Conservation (phyloP, 2,113 vertebrate species). For the Alosa alosa region DNA sequence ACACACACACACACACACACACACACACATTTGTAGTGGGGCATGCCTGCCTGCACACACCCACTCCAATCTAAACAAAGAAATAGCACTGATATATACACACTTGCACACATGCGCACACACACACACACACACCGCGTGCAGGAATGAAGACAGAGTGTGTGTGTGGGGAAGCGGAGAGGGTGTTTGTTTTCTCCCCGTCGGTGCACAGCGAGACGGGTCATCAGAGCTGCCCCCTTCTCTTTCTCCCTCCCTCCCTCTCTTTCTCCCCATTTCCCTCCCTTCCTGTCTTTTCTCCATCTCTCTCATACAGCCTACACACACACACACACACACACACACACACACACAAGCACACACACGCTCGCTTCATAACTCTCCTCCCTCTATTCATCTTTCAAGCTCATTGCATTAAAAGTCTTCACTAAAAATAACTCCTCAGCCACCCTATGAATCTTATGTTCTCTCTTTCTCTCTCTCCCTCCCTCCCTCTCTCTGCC, state of each 20-base stretch:
- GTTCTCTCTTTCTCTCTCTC: background rate
- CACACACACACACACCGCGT: background rate
- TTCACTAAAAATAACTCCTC: background rate
- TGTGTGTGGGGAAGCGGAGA: conserved; percentile 22
- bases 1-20: conserved; percentile 36
- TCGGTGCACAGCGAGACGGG: conserved; percentile 18
- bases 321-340: too few relatives aligned
- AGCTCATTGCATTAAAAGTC: conserved; percentile 27
- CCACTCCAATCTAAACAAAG: conserved; percentile 11
- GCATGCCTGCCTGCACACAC: background rate
- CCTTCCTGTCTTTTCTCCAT: background rate
- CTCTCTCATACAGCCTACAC: background rate
- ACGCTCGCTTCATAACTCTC: background rate
- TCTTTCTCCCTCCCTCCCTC: background rate
- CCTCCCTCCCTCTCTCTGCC: background rate
- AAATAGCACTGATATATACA: background rate
- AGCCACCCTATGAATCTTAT: background rate
- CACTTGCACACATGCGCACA: background rate
- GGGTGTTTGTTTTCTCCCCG: conserved; percentile 45
- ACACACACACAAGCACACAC: background rate
- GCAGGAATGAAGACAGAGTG: conserved; percentile 41
- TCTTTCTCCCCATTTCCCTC: background rate
- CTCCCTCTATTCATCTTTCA: conserved; percentile 15
- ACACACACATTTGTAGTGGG: background rate
- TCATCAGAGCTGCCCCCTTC: conserved; percentile 17